Evolutionary conservation across 1,140 invertebrate genomes (phyloP).

Genomic region (Meloidogyne chitwoodi): DNA sequence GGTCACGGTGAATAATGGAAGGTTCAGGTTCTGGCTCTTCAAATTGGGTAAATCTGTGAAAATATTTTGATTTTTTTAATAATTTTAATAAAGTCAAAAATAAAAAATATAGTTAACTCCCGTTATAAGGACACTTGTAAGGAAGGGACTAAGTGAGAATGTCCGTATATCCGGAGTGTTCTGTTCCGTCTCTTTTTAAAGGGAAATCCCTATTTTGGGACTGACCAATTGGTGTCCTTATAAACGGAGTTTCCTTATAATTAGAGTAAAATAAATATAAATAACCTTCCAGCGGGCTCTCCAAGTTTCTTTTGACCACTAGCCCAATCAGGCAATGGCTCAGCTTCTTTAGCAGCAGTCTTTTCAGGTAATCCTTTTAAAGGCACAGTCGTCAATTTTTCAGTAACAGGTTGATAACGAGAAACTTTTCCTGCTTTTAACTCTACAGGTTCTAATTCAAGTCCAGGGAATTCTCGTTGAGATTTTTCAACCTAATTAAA

Average conservation of each 20-base stretch:
- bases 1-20: slow-evolving; percentile 53
- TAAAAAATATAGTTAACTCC: too few relatives aligned
- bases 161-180: too few relatives aligned
- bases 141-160: too few relatives aligned
- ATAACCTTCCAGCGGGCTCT: slow-evolving; percentile 46
- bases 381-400: slow-evolving; percentile 48
- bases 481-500: slow-evolving; percentile 39
- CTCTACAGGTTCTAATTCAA: slow-evolving; percentile 50
- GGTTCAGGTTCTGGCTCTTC: slow-evolving; percentile 48
- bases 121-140: too few relatives aligned
- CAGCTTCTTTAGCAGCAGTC: slow-evolving; percentile 17
- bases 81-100: too few relatives aligned
- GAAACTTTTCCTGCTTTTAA: slow-evolving; percentile 54
- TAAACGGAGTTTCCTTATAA: not conserved
- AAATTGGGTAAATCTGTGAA: slow-evolving; percentile 45
- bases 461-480: slow-evolving; percentile 46
- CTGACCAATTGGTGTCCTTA: too few relatives aligned
- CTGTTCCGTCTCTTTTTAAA: too few relatives aligned
- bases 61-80: too few relatives aligned
- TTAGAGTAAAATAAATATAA: too few relatives aligned
- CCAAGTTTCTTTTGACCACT: slow-evolving; percentile 45
- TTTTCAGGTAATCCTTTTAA: slow-evolving; percentile 20
- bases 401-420: slow-evolving; percentile 44
- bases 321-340: slow-evolving; percentile 35
- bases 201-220: too few relatives aligned